Evolutionary conservation across 2,113 vertebrate species (phyloP).

Genomic region (Forbesichthys papilliferus): DNA sequence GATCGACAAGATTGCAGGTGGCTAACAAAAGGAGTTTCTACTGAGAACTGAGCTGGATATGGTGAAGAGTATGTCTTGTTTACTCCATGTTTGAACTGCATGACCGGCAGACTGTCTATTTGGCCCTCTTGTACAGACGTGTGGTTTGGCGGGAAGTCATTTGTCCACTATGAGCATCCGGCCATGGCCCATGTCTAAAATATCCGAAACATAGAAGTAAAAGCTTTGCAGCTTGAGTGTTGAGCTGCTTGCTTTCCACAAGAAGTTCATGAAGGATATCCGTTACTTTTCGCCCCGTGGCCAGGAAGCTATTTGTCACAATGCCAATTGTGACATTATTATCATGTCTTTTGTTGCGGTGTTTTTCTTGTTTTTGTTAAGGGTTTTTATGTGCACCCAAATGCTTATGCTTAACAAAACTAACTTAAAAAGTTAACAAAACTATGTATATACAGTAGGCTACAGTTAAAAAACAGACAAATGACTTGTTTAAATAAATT

Average conservation of each 20-base stretch:
- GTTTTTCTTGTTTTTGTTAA: no score
- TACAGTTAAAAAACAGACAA: constrained; percentile 17
- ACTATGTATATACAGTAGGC: neutral
- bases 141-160: constrained; percentile 87
- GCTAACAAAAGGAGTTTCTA: no score
- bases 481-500: constrained; percentile 88
- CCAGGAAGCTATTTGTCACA: constrained; percentile 33
- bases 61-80: constrained; percentile 8
- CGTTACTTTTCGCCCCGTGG: constrained; percentile 14
- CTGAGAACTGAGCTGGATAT: neutral
- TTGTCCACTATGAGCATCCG: constrained; percentile 86
- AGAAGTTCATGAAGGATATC: constrained; percentile 33
- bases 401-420: neutral
- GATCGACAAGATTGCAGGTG: neutral
- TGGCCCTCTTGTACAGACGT: constrained; percentile 51
- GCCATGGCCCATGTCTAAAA: constrained; percentile 57
- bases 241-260: constrained; percentile 21
- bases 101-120: constrained; percentile 23
- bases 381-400: no score
- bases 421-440: neutral
- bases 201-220: constrained; percentile 19
- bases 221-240: constrained; percentile 17
- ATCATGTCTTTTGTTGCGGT: no score
- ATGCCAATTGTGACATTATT: constrained; percentile 12
- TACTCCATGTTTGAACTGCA: constrained; percentile 11